Percentiles rank a stretch among this genome's conserved stretches.
Evolutionary conservation across 2,888 invertebrate species (phyloP).

Genomic region (Orthonevra nobilis): DNA sequence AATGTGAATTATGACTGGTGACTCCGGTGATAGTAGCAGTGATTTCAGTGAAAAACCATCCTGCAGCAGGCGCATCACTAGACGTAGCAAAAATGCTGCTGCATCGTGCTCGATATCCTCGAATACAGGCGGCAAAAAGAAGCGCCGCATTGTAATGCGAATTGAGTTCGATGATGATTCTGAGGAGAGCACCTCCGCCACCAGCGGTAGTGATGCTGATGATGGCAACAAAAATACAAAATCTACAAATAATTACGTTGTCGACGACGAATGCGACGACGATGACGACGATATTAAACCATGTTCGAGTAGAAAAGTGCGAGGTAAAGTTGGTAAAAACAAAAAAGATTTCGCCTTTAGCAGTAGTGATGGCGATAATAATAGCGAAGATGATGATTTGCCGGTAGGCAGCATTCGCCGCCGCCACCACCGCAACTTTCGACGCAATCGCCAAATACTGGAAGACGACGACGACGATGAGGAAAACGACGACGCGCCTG

Average conservation of each 20-base stretch:
- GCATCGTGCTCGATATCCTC: conserved; percentile 21
- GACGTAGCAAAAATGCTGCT: conserved; percentile 33
- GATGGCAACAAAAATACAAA: conserved; percentile 72
- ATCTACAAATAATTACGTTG: conserved; percentile 50
- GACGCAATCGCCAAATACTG: conserved; percentile 52
- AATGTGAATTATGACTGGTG: conserved; percentile 74
- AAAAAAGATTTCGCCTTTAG: conserved; percentile 65
- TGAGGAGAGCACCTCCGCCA: conserved; percentile 71
- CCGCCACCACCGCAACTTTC: conserved; percentile 20
- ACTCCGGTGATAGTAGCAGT: conserved; percentile 74
- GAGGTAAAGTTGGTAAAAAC: conserved; percentile 68
- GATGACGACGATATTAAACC: conserved; percentile 54
- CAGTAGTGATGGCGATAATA: conserved; percentile 57
- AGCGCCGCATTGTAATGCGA: conserved; percentile 79
- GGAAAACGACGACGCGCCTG: conserved; percentile 68
- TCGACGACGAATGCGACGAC: conserved; percentile 25
- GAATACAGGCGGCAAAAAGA: conserved; percentile 63
- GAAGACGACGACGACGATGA: conserved; percentile 56
- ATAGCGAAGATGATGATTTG: conserved; percentile 3
- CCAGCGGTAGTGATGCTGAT: conserved; percentile 62
- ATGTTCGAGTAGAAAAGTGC: conserved; percentile 46
- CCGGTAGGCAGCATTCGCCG: conserved; percentile 38
- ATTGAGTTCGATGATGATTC: conserved; percentile 78
- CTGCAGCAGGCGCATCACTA: conserved; percentile 69
- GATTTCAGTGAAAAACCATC: conserved; percentile 73